Evolutionary conservation across 2,797 vertebrate genomes (phyloP).

Genomic region (Protonibea diacanthus): DNA sequence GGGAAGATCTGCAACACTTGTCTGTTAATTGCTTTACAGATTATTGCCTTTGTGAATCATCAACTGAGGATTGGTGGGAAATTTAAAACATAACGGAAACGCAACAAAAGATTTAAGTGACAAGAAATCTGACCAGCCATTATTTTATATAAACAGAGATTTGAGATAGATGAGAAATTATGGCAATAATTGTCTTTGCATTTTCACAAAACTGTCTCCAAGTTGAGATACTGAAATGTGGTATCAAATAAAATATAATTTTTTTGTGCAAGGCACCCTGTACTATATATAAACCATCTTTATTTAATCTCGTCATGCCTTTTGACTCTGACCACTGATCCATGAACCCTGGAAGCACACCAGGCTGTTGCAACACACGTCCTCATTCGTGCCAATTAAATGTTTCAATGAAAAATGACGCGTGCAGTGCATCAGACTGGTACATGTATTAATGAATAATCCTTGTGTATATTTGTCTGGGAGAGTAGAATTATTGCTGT

Average conservation of each 20-base stretch:
- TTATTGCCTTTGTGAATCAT: slow-evolving; percentile 48
- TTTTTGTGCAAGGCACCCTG: neutral
- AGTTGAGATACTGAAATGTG: neutral
- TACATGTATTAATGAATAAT: neutral
- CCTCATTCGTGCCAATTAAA: no score
- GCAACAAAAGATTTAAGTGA: neutral
- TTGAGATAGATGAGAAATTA: neutral
- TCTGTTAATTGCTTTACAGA: slow-evolving; percentile 4
- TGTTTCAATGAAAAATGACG: neutral
- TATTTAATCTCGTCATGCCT: neutral
- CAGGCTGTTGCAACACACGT: neutral
- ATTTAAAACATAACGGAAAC: neutral
- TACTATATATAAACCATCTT: neutral
- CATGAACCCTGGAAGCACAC: slow-evolving; percentile 1
- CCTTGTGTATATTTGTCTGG: neutral
- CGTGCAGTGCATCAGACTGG: neutral
- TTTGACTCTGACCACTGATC: slow-evolving; percentile 9
- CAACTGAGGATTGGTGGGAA: neutral
- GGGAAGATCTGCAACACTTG: neutral
- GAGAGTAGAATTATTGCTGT: slow-evolving; percentile 7
- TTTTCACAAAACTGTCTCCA: neutral
- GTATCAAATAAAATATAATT: no score
- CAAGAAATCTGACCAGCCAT: neutral
- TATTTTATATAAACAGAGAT: neutral
- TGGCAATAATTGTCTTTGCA: neutral